Conservation (phyloP, 1,140 invertebrate genomes). For the Andricus grossulariae region DNA sequence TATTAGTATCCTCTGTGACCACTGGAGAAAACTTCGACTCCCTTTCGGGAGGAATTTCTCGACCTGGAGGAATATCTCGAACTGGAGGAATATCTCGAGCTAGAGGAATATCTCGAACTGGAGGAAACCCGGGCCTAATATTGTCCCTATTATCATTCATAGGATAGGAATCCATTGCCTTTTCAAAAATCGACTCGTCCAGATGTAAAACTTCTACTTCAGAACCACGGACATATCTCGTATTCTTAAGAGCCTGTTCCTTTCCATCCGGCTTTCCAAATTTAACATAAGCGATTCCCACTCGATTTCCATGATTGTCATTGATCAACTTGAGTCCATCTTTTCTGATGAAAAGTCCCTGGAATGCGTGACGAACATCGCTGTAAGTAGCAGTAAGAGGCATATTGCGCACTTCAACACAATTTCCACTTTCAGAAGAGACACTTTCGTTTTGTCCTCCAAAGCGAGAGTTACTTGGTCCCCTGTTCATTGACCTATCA, state of each 20-base stretch:
- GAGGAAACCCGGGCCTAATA: background rate
- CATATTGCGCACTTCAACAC: conserved; percentile 84
- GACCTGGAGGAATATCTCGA: conserved; percentile 44
- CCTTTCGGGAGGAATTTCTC: too few relatives aligned
- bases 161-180: conserved; percentile 79
- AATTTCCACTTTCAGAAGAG: conserved; percentile 69
- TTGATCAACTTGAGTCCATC: conserved; percentile 91
- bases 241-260: conserved; percentile 80
- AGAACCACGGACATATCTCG: conserved; percentile 75
- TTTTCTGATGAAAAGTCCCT: conserved; percentile 85
- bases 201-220: conserved; percentile 79
- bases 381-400: conserved; percentile 82
- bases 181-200: conserved; percentile 80
- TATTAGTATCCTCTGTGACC: background rate
- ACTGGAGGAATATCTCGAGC: too few relatives aligned
- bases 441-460: conserved; percentile 48
- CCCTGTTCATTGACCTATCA: conserved; percentile 27
- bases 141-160: conserved; percentile 57
- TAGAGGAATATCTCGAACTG: conserved; percentile 45
- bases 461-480: conserved; percentile 48
- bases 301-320: conserved; percentile 85
- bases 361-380: conserved; percentile 89
- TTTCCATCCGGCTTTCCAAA: conserved; percentile 84
- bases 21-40: too few relatives aligned
- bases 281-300: conserved; percentile 87